Percentiles rank a stretch among this genome's conserved stretches.
phyloP scores from a whole-genome alignment of 2,797 vertebrate genomes.

The Falco novaeseelandiae region DNA sequence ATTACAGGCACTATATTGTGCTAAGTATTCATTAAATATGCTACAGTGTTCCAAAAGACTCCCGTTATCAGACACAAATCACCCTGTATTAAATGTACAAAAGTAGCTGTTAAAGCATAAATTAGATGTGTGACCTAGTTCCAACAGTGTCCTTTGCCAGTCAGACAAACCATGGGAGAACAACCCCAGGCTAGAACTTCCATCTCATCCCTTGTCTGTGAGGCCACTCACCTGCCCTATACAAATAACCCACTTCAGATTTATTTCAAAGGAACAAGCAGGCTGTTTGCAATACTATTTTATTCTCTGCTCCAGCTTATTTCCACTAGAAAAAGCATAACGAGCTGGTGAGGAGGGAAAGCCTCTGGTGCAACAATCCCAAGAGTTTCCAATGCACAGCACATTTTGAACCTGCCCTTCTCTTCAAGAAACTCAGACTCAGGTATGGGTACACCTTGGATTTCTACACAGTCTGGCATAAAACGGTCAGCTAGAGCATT shows the following conservation, averaged over 20 bases:
- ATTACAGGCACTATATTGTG: constrained; percentile 46
- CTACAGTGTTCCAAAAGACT: neutral
- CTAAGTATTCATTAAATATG: constrained; percentile 40
- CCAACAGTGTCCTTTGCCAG: neutral
- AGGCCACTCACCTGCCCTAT: neutral
- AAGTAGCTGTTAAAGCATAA: neutral
- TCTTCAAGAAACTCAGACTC: neutral
- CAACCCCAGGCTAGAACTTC: neutral
- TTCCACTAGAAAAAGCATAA: neutral
- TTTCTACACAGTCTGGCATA: neutral
- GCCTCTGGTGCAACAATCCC: neutral
- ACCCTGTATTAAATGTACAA: neutral
- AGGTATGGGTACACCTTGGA: neutral
- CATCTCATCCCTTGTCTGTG: neutral
- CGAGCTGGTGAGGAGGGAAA: neutral
- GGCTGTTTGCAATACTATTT: neutral
- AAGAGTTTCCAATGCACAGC: neutral
- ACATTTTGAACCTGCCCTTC: neutral
- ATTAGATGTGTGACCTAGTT: neutral
- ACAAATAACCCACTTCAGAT: neutral
- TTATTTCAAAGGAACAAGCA: neutral
- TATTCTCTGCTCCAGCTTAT: neutral
- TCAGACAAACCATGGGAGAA: neutral
- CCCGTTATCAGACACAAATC: constrained; percentile 23
- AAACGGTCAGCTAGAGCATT: neutral